Evolutionary conservation across 2,113 vertebrate species (phyloP).

Genomic region (Vireo altiloquus): DNA sequence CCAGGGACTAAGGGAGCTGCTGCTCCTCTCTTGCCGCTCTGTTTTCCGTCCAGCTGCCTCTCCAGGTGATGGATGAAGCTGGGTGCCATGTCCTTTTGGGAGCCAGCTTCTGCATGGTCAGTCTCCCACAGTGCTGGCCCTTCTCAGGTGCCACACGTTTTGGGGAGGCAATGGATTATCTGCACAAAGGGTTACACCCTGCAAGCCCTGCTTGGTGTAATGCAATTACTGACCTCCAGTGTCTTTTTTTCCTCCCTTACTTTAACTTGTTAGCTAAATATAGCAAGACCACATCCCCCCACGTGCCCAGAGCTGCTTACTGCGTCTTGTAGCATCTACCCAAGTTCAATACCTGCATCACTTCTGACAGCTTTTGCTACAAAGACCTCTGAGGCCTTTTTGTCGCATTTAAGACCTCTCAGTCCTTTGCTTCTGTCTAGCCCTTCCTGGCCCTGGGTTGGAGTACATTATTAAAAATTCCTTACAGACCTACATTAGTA

Average conservation of each 20-base stretch:
- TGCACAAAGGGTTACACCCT: background rate
- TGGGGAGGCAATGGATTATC: background rate
- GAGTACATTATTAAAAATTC: constrained; percentile 63
- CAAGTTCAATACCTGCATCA: background rate
- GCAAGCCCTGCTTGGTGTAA: background rate
- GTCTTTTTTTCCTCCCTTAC: background rate
- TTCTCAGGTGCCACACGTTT: background rate
- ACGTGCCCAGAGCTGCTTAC: background rate
- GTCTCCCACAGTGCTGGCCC: background rate
- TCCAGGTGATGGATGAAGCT: background rate
- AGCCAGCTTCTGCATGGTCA: accelerated
- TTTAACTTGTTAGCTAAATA: background rate
- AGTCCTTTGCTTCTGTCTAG: background rate
- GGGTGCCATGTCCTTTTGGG: background rate
- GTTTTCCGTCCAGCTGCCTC: background rate
- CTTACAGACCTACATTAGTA: constrained; percentile 65
- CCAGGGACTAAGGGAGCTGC: background rate
- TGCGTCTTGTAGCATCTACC: background rate
- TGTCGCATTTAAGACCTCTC: background rate
- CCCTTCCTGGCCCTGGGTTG: background rate
- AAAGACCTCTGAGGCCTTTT: background rate
- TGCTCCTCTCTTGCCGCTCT: background rate
- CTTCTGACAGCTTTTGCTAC: background rate
- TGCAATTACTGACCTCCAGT: background rate
- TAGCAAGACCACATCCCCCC: background rate